Percentiles rank a stretch among this genome's conserved stretches.
These are phyloP conservation scores for Meriones unguiculatus DNA, from an alignment of 2,113 vertebrate species.

Conservation along the genomic window DNA sequence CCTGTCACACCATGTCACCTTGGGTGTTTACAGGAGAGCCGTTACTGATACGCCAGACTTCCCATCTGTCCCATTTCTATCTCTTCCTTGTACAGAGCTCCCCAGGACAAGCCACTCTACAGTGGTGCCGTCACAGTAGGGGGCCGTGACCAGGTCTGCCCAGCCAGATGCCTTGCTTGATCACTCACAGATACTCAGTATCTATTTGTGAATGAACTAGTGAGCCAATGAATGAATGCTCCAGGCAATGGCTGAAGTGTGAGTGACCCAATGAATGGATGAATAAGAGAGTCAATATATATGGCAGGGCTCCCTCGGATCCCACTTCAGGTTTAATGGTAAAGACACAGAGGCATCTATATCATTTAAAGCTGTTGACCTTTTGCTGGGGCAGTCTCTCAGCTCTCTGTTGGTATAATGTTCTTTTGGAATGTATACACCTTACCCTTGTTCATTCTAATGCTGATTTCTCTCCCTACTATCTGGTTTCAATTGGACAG, in stretches of 20 bases:
- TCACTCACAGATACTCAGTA: background rate
- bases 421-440: too few species aligned
- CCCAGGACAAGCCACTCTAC: background rate
- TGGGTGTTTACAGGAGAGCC: background rate
- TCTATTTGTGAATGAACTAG: background rate
- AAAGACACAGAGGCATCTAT: too few species aligned
- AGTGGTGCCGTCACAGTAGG: background rate
- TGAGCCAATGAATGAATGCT: background rate
- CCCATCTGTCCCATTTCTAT: background rate
- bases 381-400: too few species aligned
- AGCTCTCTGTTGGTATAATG: too few species aligned
- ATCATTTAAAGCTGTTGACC: too few species aligned
- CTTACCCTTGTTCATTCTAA: too few species aligned
- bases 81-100: too few species aligned
- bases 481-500: too few species aligned
- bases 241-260: background rate
- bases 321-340: too few species aligned
- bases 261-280: background rate
- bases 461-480: too few species aligned
- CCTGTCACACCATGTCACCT: rapidly evolving
- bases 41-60: background rate
- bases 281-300: background rate
- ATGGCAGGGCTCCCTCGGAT: too few species aligned
- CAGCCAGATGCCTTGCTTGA: background rate
- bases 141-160: background rate